A percentile compares a stretch with the other conserved stretches of the same genome.
Conservation (phyloP, 2,888 invertebrate species). For the Iphiclides podalirius region DNA sequence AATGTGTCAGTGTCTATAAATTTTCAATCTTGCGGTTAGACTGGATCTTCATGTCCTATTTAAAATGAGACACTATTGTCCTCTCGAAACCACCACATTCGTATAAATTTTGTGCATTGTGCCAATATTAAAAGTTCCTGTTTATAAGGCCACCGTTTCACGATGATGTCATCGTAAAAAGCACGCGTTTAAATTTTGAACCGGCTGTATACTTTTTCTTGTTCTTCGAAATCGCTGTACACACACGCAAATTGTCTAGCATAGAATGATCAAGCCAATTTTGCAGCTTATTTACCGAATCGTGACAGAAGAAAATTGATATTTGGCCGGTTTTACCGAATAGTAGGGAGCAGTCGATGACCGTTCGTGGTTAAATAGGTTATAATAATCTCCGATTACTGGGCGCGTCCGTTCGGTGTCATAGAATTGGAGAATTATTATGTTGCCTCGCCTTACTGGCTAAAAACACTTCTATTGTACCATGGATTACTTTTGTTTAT, state of each 20-base stretch:
- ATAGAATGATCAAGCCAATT: background rate
- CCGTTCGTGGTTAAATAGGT: constrained; percentile 32
- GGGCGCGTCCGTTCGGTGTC: constrained; percentile 30
- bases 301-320: background rate
- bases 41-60: constrained; percentile 1
- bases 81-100: background rate
- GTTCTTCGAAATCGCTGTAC: too few relatives aligned
- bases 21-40: too few relatives aligned
- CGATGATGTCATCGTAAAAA: constrained; percentile 8
- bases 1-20: too few relatives aligned
- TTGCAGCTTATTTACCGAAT: background rate
- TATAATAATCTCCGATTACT: constrained; percentile 33
- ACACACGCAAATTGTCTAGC: background rate
- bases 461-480: too few relatives aligned
- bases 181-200: background rate
- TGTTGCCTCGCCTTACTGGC: constrained; percentile 12
- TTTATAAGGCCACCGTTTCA: background rate
- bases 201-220: background rate
- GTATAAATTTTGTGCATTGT: background rate
- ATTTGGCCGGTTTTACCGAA: constrained; percentile 1
- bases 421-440: constrained; percentile 13
- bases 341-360: constrained; percentile 27
- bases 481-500: too few relatives aligned
- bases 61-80: constrained; percentile 1
- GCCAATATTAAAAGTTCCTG: constrained; percentile 3